Evolutionary conservation across 2,113 vertebrate genomes (phyloP).

Genomic region (Gasterosteus nipponicus): DNA sequence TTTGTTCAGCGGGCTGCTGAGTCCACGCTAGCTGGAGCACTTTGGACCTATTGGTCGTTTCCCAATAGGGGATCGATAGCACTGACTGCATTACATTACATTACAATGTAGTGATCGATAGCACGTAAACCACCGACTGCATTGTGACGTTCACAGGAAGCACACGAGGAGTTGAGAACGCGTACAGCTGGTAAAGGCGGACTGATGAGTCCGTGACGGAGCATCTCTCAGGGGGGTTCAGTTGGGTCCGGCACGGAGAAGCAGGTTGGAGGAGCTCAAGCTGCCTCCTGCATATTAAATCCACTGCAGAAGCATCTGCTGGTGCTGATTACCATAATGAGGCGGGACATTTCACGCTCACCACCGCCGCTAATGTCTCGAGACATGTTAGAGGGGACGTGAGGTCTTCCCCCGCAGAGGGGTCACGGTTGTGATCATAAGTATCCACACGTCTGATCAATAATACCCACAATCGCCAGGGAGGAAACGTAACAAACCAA

Average conservation of each 20-base stretch:
- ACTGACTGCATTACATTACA: too few relatives aligned
- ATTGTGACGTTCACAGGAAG: neutral
- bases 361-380: too few relatives aligned
- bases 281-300: slow-evolving; percentile 53
- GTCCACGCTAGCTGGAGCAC: too few relatives aligned
- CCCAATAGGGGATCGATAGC: neutral
- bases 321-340: neutral
- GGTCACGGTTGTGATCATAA: neutral
- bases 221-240: slow-evolving; percentile 30
- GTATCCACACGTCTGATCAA: slow-evolving; percentile 12
- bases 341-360: too few relatives aligned
- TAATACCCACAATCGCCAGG: neutral
- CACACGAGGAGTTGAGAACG: neutral
- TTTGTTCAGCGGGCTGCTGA: slow-evolving; percentile 4
- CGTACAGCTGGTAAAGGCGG: neutral
- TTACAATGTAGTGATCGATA: too few relatives aligned
- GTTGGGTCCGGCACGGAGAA: neutral
- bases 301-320: neutral
- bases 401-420: too few relatives aligned
- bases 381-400: neutral
- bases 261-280: slow-evolving; percentile 37
- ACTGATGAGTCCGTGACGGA: slow-evolving; percentile 7
- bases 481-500: slow-evolving; percentile 25
- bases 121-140: neutral
- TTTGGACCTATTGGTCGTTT: neutral